Evolutionary conservation across 2,797 vertebrate species (phyloP).

Genomic region (Typhlichthys subterraneus): DNA sequence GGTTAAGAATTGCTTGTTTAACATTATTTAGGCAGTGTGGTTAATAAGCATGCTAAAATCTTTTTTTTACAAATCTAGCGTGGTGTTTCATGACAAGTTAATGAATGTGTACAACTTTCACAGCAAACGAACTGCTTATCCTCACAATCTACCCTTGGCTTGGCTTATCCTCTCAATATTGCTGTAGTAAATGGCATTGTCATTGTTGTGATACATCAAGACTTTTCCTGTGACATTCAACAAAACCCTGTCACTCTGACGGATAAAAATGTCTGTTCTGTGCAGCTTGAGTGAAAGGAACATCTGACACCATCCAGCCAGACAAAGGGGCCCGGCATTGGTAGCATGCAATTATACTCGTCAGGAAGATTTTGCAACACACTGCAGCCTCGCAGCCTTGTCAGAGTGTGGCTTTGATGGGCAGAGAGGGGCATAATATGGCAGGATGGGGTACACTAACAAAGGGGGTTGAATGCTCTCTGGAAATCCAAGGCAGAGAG

Average conservation of each 20-base stretch:
- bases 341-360: constrained; percentile 46
- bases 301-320: constrained; percentile 26
- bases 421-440: constrained; percentile 30
- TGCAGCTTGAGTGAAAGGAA: constrained; percentile 25
- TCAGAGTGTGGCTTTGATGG: constrained; percentile 55
- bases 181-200: constrained; percentile 15
- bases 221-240: constrained; percentile 26
- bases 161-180: constrained; percentile 5
- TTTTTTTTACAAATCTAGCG: too few relatives aligned
- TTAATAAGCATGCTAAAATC: too few relatives aligned
- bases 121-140: neutral
- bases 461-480: constrained; percentile 47
- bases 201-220: constrained; percentile 34
- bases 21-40: too few relatives aligned
- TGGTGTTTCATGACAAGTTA: neutral
- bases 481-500: constrained; percentile 42
- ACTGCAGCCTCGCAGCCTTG: constrained; percentile 27
- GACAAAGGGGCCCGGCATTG: constrained; percentile 17
- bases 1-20: too few relatives aligned
- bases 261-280: neutral
- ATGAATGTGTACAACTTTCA: neutral
- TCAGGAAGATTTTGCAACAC: constrained; percentile 26
- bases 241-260: constrained; percentile 24
- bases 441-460: constrained; percentile 56
- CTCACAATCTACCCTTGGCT: neutral